phyloP scores from a whole-genome alignment of 2,797 vertebrate genomes.

The Otus scops region DNA sequence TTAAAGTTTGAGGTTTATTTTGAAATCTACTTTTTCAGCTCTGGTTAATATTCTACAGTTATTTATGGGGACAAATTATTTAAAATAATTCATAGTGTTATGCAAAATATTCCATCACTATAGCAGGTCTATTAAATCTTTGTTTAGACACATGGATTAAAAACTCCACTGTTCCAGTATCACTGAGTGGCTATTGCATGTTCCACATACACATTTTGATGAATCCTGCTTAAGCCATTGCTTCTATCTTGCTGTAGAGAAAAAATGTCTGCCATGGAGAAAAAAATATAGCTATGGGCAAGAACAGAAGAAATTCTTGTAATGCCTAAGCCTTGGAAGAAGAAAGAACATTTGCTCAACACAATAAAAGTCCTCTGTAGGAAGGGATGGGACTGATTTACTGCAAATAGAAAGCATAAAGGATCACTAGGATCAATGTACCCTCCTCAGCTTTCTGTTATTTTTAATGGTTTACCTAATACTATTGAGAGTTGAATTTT shows the following conservation, averaged over 20 bases:
- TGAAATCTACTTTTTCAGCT: background rate
- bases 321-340: background rate
- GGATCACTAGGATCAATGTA: slow-evolving; percentile 33
- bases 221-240: background rate
- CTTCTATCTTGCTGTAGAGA: background rate
- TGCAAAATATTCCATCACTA: background rate
- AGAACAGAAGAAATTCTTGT: slow-evolving; percentile 21
- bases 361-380: slow-evolving; percentile 21
- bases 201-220: background rate
- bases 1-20: background rate
- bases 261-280: background rate
- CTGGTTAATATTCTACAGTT: background rate
- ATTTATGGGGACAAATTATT: background rate
- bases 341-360: background rate
- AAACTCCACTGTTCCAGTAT: background rate
- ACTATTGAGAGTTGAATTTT: slow-evolving; percentile 22
- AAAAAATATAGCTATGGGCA: background rate
- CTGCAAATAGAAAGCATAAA: slow-evolving; percentile 51
- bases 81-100: background rate
- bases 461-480: slow-evolving; percentile 20
- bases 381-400: slow-evolving; percentile 41
- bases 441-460: slow-evolving; percentile 26
- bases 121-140: background rate
- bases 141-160: background rate
- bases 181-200: background rate